phyloP scores from a whole-genome alignment of 2,888 invertebrate genomes.

The Alloplasta piceator region DNA sequence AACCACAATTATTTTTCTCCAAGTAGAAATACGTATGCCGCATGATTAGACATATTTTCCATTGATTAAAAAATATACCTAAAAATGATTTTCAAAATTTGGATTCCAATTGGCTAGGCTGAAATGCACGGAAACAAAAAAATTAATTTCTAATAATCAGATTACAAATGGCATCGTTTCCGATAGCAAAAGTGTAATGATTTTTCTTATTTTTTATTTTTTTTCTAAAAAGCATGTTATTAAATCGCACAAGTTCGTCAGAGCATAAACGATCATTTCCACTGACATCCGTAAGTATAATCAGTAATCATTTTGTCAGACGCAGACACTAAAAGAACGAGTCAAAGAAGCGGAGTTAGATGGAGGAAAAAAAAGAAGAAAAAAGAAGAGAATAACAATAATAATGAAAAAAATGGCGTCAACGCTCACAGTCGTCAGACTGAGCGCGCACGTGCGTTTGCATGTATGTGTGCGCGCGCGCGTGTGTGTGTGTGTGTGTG shows the following conservation, averaged over 20 bases:
- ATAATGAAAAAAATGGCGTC: constrained; percentile 39
- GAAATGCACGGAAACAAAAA: too few relatives aligned
- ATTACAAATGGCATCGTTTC: too few relatives aligned
- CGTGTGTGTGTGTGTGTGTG: neutral
- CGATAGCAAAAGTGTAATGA: too few relatives aligned
- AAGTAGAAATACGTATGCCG: too few relatives aligned
- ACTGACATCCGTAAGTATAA: constrained; percentile 32
- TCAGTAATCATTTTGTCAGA: constrained; percentile 42
- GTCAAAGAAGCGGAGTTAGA: constrained; percentile 7
- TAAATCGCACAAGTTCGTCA: constrained; percentile 1
- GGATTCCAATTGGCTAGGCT: too few relatives aligned
- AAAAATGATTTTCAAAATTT: too few relatives aligned
- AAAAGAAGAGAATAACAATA: constrained; percentile 19
- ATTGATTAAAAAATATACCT: too few relatives aligned
- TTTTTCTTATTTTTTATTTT: neutral
- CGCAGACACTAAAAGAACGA: constrained; percentile 1
- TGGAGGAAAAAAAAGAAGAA: constrained; percentile 42
- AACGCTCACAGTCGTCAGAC: constrained; percentile 30
- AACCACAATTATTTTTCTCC: too few relatives aligned
- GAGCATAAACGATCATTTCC: constrained; percentile 46
- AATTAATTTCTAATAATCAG: too few relatives aligned
- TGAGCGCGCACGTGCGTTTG: constrained; percentile 13
- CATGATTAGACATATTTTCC: too few relatives aligned
- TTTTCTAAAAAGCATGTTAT: neutral
- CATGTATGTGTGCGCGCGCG: constrained; percentile 1